Evolutionary conservation across 2,888 invertebrate species (phyloP).

Genomic region (Cacoxenus indagator): DNA sequence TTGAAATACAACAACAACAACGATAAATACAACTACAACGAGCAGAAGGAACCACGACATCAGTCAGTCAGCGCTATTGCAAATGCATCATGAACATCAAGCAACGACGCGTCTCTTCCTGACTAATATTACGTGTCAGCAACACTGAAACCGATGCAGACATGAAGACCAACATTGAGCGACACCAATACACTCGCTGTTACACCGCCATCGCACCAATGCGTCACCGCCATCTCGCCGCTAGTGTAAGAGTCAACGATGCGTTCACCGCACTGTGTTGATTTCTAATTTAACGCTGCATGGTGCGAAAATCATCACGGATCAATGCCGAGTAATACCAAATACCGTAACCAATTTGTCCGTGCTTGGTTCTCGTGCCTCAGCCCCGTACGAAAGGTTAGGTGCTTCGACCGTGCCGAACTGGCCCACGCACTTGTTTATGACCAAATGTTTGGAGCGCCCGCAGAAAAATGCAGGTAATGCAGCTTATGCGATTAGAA

Average conservation of each 20-base stretch:
- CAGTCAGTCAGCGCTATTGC: neutral
- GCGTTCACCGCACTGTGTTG: conserved; percentile 15
- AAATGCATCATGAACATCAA: neutral
- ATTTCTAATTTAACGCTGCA: conserved; percentile 56
- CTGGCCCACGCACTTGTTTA: conserved; percentile 4
- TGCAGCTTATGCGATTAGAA: conserved; percentile 42
- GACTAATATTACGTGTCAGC: neutral
- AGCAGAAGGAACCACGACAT: neutral
- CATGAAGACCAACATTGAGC: too few relatives aligned
- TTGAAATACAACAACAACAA: neutral
- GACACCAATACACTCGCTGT: too few relatives aligned
- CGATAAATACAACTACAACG: neutral
- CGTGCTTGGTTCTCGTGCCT: neutral
- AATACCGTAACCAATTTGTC: neutral
- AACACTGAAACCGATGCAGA: neutral
- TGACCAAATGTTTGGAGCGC: conserved; percentile 39
- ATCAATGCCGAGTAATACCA: neutral
- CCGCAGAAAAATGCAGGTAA: conserved; percentile 58
- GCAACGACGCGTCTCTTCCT: neutral
- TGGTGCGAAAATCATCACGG: conserved; percentile 65
- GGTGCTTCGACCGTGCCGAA: neutral
- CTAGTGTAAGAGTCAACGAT: neutral
- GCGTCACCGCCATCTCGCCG: neutral
- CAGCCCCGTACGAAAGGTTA: neutral
- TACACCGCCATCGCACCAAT: too few relatives aligned